These are phyloP conservation scores for Homalodisca vitripennis DNA, from an alignment of 1,140 invertebrate species.

Conservation along the genomic window DNA sequence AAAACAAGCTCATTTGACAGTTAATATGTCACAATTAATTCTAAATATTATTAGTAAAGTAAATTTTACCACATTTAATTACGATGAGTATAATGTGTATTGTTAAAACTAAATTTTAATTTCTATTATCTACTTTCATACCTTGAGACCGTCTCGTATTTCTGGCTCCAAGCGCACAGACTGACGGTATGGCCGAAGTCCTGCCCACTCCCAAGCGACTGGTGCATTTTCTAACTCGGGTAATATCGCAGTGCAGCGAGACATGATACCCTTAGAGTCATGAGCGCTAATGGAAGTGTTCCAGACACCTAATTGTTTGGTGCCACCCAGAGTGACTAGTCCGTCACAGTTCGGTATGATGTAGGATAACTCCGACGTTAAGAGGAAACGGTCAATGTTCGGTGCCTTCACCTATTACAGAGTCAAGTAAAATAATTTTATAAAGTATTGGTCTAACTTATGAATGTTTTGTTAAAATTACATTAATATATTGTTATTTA, in stretches of 20 bases:
- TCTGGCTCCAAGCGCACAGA: slow-evolving; percentile 21
- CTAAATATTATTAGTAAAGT: too few species aligned
- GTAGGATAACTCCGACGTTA: slow-evolving; percentile 83
- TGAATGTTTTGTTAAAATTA: too few species aligned
- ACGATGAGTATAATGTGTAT: too few species aligned
- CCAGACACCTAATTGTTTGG: slow-evolving; percentile 77
- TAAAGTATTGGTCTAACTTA: too few species aligned
- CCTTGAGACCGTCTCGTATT: slow-evolving; percentile 1
- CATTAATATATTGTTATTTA: too few species aligned
- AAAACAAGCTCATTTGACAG: too few species aligned
- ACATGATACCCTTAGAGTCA: slow-evolving; percentile 72
- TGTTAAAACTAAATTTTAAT: too few species aligned
- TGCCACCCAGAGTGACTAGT: slow-evolving; percentile 77
- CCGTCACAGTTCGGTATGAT: slow-evolving; percentile 73
- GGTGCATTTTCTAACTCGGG: slow-evolving; percentile 62
- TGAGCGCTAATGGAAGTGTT: slow-evolving; percentile 62
- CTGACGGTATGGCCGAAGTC: slow-evolving; percentile 21
- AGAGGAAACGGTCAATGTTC: slow-evolving; percentile 86
- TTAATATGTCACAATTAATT: too few species aligned
- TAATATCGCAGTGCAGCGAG: slow-evolving; percentile 67
- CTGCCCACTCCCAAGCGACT: slow-evolving; percentile 59
- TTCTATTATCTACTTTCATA: too few species aligned
- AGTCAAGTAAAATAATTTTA: too few species aligned
- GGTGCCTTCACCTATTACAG: slow-evolving; percentile 77
- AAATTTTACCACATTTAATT: too few species aligned